phyloP scores from a whole-genome alignment of 2,113 vertebrate species.

The Nothobranchius furzeri region DNA sequence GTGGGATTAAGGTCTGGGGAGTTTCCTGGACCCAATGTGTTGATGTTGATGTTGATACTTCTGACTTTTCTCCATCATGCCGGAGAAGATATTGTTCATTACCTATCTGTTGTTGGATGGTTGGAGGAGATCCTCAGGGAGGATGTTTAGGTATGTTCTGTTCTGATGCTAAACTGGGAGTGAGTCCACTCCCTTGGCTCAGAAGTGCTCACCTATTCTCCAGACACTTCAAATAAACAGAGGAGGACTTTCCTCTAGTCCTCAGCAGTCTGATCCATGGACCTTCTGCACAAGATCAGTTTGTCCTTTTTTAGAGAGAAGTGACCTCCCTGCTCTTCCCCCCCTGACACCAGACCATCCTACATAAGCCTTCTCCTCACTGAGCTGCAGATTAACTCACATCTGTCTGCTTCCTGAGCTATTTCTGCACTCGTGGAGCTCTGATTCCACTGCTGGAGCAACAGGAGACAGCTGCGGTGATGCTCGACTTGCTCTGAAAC shows the following conservation, averaged over 20 bases:
- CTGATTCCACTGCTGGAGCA: too few species aligned
- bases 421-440: too few species aligned
- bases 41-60: neutral
- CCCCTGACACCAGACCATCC: too few species aligned
- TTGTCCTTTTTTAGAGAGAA: neutral
- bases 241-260: neutral
- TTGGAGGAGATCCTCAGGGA: neutral
- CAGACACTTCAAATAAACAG: too few species aligned
- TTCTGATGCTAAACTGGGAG: neutral
- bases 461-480: too few species aligned
- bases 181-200: neutral
- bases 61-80: too few species aligned
- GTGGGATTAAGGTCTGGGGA: neutral
- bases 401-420: too few species aligned
- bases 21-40: neutral
- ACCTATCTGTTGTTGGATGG: neutral
- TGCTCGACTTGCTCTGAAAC: too few species aligned
- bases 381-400: too few species aligned
- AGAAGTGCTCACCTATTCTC: neutral
- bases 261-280: neutral
- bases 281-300: neutral
- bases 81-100: neutral
- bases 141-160: neutral
- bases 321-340: too few species aligned
- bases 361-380: too few species aligned